Evolutionary conservation across 2,797 vertebrate genomes (phyloP).

Genomic region (Eulemur rubriventer): DNA sequence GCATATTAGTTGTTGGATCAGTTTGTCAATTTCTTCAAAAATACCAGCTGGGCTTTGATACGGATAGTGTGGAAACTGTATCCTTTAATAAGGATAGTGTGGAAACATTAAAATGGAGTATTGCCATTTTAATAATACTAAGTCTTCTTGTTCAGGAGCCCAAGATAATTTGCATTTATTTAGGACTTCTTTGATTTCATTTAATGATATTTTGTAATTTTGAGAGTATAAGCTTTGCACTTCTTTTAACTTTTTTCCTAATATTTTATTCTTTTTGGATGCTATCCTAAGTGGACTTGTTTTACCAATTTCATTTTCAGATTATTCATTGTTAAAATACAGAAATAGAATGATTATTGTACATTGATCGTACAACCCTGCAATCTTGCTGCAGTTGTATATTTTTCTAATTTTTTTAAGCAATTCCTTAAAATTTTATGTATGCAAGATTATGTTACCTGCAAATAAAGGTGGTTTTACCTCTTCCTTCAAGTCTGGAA

Average conservation of each 20-base stretch:
- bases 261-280: not conserved
- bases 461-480: not conserved
- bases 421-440: not conserved
- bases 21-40: not conserved
- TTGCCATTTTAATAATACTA: not conserved
- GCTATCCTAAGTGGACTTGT: not conserved
- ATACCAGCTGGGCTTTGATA: not conserved
- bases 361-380: not conserved
- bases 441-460: not conserved
- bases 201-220: not conserved
- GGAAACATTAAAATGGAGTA: not conserved
- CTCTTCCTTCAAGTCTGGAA: not conserved
- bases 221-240: not conserved
- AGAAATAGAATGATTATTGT: not conserved
- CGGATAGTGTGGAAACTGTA: not conserved
- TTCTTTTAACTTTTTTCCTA: not conserved
- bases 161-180: not conserved
- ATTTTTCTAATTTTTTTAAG: not conserved
- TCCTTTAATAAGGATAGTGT: not conserved
- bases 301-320: not conserved
- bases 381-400: not conserved
- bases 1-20: not conserved
- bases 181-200: not conserved
- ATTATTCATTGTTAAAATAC: not conserved
- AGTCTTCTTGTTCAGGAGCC: not conserved